Base-by-base conservation (phyloP, 1,140 invertebrate genomes). In the Onthophagus taurus region DNA sequence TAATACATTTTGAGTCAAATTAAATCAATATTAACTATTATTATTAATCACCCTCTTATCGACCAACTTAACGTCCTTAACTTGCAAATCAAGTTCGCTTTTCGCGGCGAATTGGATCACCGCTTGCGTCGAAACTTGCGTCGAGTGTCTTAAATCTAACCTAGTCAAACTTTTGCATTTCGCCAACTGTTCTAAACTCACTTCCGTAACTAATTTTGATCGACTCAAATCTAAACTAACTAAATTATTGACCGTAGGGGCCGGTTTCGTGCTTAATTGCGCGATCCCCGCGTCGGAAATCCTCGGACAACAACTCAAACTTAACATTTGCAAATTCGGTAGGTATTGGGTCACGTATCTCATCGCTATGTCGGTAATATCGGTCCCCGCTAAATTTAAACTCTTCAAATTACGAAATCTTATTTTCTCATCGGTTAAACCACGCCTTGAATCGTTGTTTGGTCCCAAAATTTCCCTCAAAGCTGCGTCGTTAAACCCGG, bases 241-340 rank as follows among this genome's bases (percentile, higher is more conserved):
- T 3, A 87, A 59, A 14, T 71, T 76, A 5, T 61, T 58, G 2
- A 79, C 58, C 17, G 80, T 69, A 46, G 75, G 64, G 41, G 78
- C 69, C 45, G 75, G 74, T 47, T 75, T 67, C 47, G 79, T 76
- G 8, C 79, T 78, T 19, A 95, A 71, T 58, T 88, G 84, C 2
- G 86, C 84, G n/a, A 93, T 81, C 19, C 88, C 89, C 4, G 84
- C 83, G 61, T 93, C 88, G 0, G 87, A 89, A 7, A 95, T 73
- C n/a, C 85, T 73, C 23, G 81, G 78, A 64, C 89, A 93, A 20
- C 82, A 85, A 11, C 85, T 89, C 7, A 93, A 67, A 67, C 91
- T 85, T 33, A 95, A 65, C 31, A 76, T 74, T 16, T 76, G 71
- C 30, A 95, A 61, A 51, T 76, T 70, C 0, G 81, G 79, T 34